Conservation (phyloP, 2,113 vertebrate genomes). For the Callopanchax toddi region DNA sequence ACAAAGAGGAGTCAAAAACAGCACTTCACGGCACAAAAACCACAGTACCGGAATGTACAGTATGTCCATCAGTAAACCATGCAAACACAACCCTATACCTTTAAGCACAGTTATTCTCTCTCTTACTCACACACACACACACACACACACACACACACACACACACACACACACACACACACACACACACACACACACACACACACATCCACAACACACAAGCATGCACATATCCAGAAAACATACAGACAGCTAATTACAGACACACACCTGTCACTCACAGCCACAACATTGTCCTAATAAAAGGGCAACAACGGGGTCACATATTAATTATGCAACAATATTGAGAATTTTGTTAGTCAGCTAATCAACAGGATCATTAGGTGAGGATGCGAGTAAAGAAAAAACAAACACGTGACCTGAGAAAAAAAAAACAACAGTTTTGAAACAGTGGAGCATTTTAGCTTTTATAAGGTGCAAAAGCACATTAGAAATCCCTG, state of each 20-base stretch:
- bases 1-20: slow-evolving; percentile 74
- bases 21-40: slow-evolving; percentile 75
- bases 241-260: slow-evolving; percentile 30
- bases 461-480: slow-evolving; percentile 24
- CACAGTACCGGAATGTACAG: slow-evolving; percentile 75
- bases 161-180: slow-evolving; percentile 11
- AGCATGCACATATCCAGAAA: slow-evolving; percentile 16
- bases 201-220: slow-evolving; percentile 14
- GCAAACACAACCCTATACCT: slow-evolving; percentile 43
- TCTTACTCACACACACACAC: neutral
- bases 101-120: neutral
- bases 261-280: slow-evolving; percentile 59
- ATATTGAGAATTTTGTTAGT: slow-evolving; percentile 40
- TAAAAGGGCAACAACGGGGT: slow-evolving; percentile 50
- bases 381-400: slow-evolving; percentile 19
- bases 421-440: neutral
- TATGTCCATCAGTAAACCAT: slow-evolving; percentile 67
- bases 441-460: slow-evolving; percentile 11
- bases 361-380: slow-evolving; percentile 44
- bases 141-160: slow-evolving; percentile 10
- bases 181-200: slow-evolving; percentile 11
- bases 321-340: slow-evolving; percentile 63
- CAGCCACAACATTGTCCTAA: slow-evolving; percentile 67
- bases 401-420: slow-evolving; percentile 9
- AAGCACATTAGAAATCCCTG: slow-evolving; percentile 32